Conservation (phyloP, 2,113 vertebrate genomes). For the Chaenogobius annularis region DNA sequence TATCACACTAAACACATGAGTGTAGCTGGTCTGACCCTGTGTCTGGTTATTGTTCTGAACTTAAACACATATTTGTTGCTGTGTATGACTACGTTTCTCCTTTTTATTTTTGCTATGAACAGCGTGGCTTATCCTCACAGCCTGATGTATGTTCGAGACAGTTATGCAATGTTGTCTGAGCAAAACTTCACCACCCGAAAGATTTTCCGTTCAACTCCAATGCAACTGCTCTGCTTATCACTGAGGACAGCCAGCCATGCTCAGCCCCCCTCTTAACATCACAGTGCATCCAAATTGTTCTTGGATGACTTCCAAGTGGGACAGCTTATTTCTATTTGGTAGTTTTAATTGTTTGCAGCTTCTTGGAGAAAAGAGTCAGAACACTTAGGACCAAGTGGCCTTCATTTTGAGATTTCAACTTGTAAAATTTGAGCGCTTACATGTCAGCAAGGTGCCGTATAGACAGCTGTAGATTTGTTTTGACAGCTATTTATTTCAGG, state of each 20-base stretch:
- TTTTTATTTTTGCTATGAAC: background rate
- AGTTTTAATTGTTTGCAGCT: conserved; percentile 21
- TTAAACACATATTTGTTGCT: too few relatives aligned
- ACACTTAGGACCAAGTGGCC: conserved; percentile 25
- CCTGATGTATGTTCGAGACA: background rate
- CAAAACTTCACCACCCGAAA: background rate
- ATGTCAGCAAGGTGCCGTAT: conserved; percentile 10
- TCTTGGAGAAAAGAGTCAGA: conserved; percentile 30
- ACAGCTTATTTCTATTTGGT: conserved; percentile 34
- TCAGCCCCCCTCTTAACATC: conserved; percentile 44
- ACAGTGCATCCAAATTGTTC: conserved; percentile 54
- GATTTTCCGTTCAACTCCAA: conserved; percentile 14
- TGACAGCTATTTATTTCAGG: conserved; percentile 39
- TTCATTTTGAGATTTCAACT: conserved; percentile 25
- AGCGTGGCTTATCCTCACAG: background rate
- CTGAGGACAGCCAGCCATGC: conserved; percentile 40
- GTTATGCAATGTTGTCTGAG: conserved; percentile 4
- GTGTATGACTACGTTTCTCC: background rate
- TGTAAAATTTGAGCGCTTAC: conserved; percentile 21
- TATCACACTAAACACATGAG: background rate
- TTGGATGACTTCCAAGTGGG: conserved; percentile 49
- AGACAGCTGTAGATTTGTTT: conserved; percentile 29
- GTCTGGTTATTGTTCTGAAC: background rate
- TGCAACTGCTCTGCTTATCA: conserved; percentile 35
- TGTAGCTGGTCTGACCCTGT: background rate